These are phyloP conservation scores for Agrilus mali DNA, from an alignment of 2,888 invertebrate genomes.

Conservation along the genomic window DNA sequence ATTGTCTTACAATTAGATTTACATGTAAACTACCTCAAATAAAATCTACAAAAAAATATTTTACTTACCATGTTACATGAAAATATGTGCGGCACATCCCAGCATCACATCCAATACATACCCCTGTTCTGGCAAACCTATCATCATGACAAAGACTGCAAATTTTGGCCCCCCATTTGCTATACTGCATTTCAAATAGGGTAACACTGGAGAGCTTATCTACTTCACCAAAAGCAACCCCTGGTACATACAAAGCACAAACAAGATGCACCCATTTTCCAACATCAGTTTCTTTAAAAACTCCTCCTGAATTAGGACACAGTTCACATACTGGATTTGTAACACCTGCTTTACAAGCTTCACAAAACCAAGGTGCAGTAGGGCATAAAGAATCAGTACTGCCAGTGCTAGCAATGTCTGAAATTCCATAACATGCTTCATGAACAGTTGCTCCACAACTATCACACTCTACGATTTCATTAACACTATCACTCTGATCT, in stretches of 20 bases:
- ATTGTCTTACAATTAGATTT: too few relatives aligned
- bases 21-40: too few relatives aligned
- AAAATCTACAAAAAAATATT: neutral
- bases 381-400: constrained; percentile 90
- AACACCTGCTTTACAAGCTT: constrained; percentile 88
- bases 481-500: constrained; percentile 82
- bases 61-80: constrained; percentile 83
- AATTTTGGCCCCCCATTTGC: constrained; percentile 86
- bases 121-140: constrained; percentile 79
- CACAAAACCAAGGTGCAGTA: constrained; percentile 99
- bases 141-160: constrained; percentile 86
- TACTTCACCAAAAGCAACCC: constrained; percentile 92
- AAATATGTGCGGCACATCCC: constrained; percentile 96
- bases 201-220: constrained; percentile 86
- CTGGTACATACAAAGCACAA: constrained; percentile 94
- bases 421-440: constrained; percentile 94
- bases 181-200: constrained; percentile 94
- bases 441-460: constrained; percentile 93
- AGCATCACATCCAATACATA: constrained; percentile 95
- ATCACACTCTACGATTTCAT: constrained; percentile 96
- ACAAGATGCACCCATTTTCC: constrained; percentile 98
- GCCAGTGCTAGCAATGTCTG: constrained; percentile 80
- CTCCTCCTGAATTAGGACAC: constrained; percentile 86
- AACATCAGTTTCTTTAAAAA: constrained; percentile 92
- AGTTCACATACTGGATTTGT: constrained; percentile 85